Conservation (phyloP, 1,140 invertebrate genomes). For the Ostrea denselamellosa region DNA sequence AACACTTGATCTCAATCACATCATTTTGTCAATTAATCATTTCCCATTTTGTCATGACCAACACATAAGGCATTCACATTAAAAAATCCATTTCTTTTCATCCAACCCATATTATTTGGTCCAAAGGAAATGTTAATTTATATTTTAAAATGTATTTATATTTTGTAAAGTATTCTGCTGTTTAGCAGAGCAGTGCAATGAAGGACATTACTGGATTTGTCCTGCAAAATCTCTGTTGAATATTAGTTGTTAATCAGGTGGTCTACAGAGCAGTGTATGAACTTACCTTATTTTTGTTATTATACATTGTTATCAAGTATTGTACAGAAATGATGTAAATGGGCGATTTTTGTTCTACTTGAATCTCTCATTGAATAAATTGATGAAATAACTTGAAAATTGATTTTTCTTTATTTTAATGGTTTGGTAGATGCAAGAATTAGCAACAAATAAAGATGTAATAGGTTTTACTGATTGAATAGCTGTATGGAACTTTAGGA, state of each 20-base stretch:
- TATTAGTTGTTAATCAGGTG: neutral
- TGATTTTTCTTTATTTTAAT: neutral
- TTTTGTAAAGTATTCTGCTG: slow-evolving; percentile 25
- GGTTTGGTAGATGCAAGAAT: neutral
- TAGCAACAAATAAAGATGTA: too few species aligned
- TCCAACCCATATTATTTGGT: neutral
- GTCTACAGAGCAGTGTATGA: neutral
- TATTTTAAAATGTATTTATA: slow-evolving; percentile 25
- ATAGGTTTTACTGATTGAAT: too few species aligned
- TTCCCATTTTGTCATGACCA: neutral
- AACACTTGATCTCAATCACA: neutral
- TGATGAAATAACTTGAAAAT: neutral
- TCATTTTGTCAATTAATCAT: neutral
- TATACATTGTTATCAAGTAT: slow-evolving; percentile 30
- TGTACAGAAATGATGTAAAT: slow-evolving; percentile 7
- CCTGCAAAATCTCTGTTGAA: neutral
- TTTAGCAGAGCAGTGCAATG: slow-evolving; percentile 20
- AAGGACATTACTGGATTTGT: neutral
- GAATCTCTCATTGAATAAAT: slow-evolving; percentile 37
- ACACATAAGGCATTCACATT: neutral
- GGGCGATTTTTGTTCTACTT: neutral
- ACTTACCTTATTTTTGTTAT: neutral
- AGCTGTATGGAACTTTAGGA: too few species aligned
- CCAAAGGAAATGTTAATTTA: slow-evolving; percentile 28
- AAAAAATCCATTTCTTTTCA: neutral